These are phyloP conservation scores for Nomada hirtipes DNA, from an alignment of 2,888 invertebrate species.

Conservation along the genomic window DNA sequence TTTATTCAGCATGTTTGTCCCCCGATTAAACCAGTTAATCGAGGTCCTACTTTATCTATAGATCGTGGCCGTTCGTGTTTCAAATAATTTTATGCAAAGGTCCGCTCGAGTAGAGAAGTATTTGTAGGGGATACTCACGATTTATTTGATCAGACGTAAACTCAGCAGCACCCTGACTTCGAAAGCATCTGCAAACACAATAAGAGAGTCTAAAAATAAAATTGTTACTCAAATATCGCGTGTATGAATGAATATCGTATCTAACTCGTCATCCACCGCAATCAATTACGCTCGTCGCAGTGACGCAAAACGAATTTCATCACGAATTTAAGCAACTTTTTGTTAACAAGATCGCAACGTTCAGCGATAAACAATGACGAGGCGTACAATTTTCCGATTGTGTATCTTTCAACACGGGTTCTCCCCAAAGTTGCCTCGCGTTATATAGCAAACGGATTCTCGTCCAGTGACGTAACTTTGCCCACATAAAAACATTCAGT, in stretches of 20 bases:
- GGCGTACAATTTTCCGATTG: not conserved
- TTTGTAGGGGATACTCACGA: conserved; percentile 70
- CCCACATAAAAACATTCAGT: not conserved
- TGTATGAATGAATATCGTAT: not conserved
- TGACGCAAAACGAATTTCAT: not conserved
- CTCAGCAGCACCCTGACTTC: conserved; percentile 75
- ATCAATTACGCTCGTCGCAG: not conserved
- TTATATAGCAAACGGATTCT: not conserved
- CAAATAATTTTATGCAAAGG: not conserved
- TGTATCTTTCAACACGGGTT: not conserved
- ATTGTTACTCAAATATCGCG: not conserved
- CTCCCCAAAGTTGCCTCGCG: not conserved
- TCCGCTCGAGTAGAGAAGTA: not conserved
- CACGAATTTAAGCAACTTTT: not conserved
- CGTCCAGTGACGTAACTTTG: not conserved
- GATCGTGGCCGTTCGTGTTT: not conserved
- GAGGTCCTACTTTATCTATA: no score
- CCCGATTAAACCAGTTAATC: no score
- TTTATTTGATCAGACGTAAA: conserved; percentile 78
- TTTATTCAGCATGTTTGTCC: no score
- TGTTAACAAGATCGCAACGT: no score
- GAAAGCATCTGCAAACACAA: conserved; percentile 81
- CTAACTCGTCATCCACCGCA: not conserved
- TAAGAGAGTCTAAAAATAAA: not conserved
- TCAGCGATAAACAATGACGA: not conserved